A percentile compares a stretch with the other conserved stretches of the same genome.
phyloP scores from a whole-genome alignment of 2,113 vertebrate species.

The Macquaria ambigua region DNA sequence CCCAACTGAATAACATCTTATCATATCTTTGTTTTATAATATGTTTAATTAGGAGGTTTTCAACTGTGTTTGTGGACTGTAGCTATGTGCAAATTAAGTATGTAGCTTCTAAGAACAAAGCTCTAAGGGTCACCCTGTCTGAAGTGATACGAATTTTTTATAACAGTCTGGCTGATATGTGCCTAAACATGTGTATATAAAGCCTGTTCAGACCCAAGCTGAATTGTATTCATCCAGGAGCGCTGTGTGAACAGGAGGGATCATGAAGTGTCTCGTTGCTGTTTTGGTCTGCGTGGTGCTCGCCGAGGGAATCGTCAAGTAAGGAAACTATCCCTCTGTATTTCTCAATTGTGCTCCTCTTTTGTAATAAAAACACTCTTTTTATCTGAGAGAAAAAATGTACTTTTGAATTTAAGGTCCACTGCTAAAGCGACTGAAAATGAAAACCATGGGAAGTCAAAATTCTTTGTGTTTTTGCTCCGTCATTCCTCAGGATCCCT shows the following conservation, averaged over 20 bases:
- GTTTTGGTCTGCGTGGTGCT: conserved; percentile 67
- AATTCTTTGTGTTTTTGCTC: not conserved
- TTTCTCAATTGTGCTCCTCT: not conserved
- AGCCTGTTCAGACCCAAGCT: not conserved
- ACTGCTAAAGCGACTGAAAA: not conserved
- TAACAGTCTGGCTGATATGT: conserved; percentile 49
- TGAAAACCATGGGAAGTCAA: not conserved
- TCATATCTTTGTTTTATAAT: not conserved
- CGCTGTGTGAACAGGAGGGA: conserved; percentile 19
- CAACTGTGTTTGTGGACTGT: not conserved
- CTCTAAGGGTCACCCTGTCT: conserved; percentile 42
- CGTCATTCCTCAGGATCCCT: conserved; percentile 76
- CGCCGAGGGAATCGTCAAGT: conserved; percentile 65
- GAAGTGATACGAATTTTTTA: conserved; percentile 23
- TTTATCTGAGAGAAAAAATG: not conserved
- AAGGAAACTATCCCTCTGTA: conserved; percentile 15
- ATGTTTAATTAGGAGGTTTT: not conserved
- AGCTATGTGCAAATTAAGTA: conserved; percentile 7
- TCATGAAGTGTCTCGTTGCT: conserved; percentile 74
- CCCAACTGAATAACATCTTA: not conserved
- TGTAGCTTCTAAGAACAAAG: not conserved
- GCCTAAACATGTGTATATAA: conserved; percentile 60
- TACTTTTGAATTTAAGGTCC: not conserved
- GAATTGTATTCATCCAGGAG: conserved; percentile 39
- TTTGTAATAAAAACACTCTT: not conserved